These are phyloP conservation scores for Halichoeres trimaculatus DNA, from an alignment of 2,113 vertebrate genomes.

Conservation along the genomic window DNA sequence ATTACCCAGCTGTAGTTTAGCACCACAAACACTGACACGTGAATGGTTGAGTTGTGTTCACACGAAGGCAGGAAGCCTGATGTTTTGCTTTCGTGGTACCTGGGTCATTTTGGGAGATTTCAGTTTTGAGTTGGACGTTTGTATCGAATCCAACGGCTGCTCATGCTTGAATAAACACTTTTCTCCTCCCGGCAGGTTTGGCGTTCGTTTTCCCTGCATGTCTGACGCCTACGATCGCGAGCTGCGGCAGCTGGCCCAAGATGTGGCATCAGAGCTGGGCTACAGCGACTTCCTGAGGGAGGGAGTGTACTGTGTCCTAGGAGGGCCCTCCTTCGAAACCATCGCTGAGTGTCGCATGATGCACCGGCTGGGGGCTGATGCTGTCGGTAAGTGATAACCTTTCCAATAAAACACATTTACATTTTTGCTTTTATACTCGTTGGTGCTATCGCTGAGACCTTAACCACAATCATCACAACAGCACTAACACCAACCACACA, in stretches of 20 bases:
- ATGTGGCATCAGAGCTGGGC: conserved; percentile 81
- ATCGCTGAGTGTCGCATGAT: conserved; percentile 89
- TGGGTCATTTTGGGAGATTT: conserved; percentile 5
- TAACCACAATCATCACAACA: neutral
- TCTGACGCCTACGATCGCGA: conserved; percentile 90
- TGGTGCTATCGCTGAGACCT: neutral
- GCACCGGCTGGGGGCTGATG: conserved; percentile 86
- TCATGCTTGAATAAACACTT: neutral
- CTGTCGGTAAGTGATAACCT: conserved; percentile 86
- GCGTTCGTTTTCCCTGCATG: conserved; percentile 91
- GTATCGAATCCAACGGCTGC: neutral
- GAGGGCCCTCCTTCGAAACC: conserved; percentile 91
- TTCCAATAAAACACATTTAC: neutral
- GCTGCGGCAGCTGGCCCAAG: conserved; percentile 77
- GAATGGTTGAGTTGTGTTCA: neutral
- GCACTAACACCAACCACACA: too few relatives aligned
- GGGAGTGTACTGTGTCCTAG: conserved; percentile 88
- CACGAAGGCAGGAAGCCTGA: neutral
- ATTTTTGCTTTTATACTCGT: neutral
- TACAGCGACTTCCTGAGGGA: conserved; percentile 81
- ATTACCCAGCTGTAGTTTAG: neutral
- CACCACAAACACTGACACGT: neutral
- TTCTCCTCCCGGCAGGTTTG: conserved; percentile 83
- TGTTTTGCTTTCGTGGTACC: neutral
- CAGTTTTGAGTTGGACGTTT: neutral